Evolutionary conservation across 2,113 vertebrate genomes (phyloP).

Genomic region (Rhinichthys klamathensis): DNA sequence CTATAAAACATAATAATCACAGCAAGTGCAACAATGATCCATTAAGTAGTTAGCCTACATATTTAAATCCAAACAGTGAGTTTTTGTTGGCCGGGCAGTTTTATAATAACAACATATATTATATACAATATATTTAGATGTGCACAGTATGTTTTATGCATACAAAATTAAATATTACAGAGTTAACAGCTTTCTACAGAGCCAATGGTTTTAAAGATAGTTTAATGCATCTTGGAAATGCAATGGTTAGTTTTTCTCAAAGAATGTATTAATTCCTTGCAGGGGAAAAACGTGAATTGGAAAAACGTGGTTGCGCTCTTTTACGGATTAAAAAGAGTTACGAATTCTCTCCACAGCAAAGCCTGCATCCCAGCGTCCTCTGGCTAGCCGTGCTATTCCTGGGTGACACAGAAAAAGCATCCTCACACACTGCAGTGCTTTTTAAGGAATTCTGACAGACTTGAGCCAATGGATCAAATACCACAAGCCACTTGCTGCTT

Average conservation of each 20-base stretch:
- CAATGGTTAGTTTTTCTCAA: background rate
- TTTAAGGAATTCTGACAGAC: slow-evolving; percentile 20
- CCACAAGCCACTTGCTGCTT: slow-evolving; percentile 30
- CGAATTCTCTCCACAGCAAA: background rate
- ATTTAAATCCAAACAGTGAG: too few species aligned
- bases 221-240: background rate
- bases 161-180: background rate
- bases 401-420: slow-evolving; percentile 46
- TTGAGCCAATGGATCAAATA: slow-evolving; percentile 23
- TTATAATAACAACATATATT: too few species aligned
- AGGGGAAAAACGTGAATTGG: background rate
- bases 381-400: slow-evolving; percentile 25
- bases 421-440: slow-evolving; percentile 21
- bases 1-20: too few species aligned
- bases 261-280: background rate
- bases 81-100: too few species aligned
- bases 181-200: background rate
- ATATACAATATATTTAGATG: background rate
- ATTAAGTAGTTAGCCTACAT: too few species aligned
- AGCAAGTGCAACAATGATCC: too few species aligned
- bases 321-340: slow-evolving; percentile 35
- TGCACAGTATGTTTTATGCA: background rate
- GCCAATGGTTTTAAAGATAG: background rate
- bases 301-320: background rate
- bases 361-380: background rate